These are phyloP conservation scores for Campylomormyrus tamandua DNA, from an alignment of 2,113 vertebrate species.

Conservation along the genomic window DNA sequence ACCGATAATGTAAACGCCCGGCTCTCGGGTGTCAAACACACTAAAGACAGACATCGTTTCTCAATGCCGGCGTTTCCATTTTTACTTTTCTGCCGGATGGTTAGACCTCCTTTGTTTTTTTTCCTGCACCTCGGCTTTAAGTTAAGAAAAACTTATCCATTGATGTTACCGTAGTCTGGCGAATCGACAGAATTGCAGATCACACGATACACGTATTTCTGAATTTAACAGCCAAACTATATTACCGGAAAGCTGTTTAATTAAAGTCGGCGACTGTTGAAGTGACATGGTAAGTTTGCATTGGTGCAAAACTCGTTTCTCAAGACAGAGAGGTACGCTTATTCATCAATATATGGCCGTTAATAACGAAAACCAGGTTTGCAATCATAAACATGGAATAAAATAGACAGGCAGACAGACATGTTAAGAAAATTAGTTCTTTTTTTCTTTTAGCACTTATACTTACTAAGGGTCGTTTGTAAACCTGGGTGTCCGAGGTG, in stretches of 20 bases:
- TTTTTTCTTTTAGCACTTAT: conserved; percentile 20
- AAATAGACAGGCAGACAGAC: neutral
- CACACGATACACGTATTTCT: neutral
- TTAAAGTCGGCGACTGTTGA: neutral
- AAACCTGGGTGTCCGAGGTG: conserved; percentile 93
- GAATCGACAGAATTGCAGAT: neutral
- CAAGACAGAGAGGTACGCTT: neutral
- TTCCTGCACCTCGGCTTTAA: neutral
- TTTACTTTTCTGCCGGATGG: neutral
- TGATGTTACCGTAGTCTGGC: neutral
- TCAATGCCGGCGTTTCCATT: neutral
- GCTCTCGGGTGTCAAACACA: neutral
- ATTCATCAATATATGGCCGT: neutral
- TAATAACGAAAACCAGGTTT: neutral
- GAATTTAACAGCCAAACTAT: neutral
- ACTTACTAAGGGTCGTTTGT: conserved; percentile 98
- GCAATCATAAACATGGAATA: neutral
- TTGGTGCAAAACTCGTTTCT: neutral
- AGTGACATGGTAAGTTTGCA: neutral
- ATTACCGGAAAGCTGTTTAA: neutral
- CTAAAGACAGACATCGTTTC: neutral
- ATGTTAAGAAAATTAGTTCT: neutral
- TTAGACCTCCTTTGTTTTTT: neutral
- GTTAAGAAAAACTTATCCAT: neutral
- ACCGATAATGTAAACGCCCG: neutral